Conservation (phyloP, 1,140 invertebrate species). For the Brachionus calyciflorus region DNA sequence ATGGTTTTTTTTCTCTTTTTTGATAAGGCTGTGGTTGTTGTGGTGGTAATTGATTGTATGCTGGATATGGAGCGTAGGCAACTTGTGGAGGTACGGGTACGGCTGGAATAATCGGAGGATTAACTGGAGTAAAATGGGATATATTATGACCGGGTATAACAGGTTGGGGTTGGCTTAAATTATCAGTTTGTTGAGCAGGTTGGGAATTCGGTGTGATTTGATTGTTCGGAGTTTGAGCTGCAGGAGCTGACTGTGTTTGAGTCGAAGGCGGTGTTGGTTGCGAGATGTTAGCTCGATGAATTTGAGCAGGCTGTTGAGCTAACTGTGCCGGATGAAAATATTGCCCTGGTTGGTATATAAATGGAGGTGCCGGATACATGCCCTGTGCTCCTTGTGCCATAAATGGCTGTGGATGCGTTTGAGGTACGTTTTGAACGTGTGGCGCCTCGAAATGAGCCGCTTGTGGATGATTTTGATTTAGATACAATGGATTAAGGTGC, state of each 20-base stretch:
- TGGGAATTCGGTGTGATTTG: too few relatives aligned
- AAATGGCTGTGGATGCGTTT: neutral
- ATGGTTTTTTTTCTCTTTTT: constrained; percentile 49
- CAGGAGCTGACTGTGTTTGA: too few relatives aligned
- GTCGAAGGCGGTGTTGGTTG: neutral
- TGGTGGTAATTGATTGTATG: neutral
- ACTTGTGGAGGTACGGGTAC: neutral
- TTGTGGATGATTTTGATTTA: neutral
- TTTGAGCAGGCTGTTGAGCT: neutral
- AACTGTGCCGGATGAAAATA: neutral
- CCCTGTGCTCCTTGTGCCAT: neutral
- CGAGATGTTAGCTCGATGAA: neutral
- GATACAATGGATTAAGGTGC: neutral
- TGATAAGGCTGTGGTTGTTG: constrained; percentile 33
- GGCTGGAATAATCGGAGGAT: neutral
- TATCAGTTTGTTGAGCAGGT: neutral
- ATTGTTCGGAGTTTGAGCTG: too few relatives aligned
- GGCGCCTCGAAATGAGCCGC: neutral
- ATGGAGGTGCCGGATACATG: neutral
- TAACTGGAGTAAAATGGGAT: neutral
- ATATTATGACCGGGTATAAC: neutral
- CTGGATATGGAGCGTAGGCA: neutral
- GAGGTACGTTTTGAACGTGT: neutral
- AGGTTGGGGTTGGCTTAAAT: neutral
- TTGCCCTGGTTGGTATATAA: neutral